Percentiles rank a stretch among this genome's conserved stretches.
Conservation (phyloP, 2,888 invertebrate species). For the Spialia ferax region DNA sequence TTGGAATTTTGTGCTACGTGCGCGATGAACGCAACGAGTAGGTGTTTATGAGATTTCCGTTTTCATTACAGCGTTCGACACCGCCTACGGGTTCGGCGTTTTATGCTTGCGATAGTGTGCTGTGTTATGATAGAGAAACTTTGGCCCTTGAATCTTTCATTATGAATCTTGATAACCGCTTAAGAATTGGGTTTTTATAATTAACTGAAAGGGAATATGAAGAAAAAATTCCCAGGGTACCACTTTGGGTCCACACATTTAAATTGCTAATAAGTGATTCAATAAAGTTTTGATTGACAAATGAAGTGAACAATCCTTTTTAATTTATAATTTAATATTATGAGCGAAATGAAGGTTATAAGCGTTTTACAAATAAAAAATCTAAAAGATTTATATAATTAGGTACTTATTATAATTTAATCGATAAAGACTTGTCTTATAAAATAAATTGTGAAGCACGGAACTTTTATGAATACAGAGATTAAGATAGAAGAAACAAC, state of each 20-base stretch:
- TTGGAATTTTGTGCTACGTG: slow-evolving; percentile 61
- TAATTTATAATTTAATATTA: too few species aligned
- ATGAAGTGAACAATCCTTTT: too few species aligned
- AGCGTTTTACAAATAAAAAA: too few species aligned
- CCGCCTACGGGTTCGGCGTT: slow-evolving; percentile 9
- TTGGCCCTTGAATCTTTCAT: not conserved
- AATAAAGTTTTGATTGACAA: too few species aligned
- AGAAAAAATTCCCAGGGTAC: not conserved
- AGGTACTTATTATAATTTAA: too few species aligned
- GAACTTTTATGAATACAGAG: not conserved
- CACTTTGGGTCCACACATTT: not conserved
- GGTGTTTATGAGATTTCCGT: slow-evolving; percentile 45
- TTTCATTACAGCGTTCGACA: slow-evolving; percentile 30
- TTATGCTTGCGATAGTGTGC: slow-evolving; percentile 8
- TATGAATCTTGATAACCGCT: not conserved
- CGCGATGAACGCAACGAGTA: slow-evolving; percentile 34
- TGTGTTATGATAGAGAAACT: slow-evolving; percentile 3
- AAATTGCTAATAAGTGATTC: not conserved
- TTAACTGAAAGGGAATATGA: not conserved
- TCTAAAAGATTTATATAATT: not conserved
- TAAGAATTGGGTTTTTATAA: not conserved
- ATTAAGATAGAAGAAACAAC: not conserved
- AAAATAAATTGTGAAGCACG: not conserved
- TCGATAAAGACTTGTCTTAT: not conserved
- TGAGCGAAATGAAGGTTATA: too few species aligned